Conservation (phyloP, 2,888 invertebrate species). For the Drosophila percnosoma region DNA sequence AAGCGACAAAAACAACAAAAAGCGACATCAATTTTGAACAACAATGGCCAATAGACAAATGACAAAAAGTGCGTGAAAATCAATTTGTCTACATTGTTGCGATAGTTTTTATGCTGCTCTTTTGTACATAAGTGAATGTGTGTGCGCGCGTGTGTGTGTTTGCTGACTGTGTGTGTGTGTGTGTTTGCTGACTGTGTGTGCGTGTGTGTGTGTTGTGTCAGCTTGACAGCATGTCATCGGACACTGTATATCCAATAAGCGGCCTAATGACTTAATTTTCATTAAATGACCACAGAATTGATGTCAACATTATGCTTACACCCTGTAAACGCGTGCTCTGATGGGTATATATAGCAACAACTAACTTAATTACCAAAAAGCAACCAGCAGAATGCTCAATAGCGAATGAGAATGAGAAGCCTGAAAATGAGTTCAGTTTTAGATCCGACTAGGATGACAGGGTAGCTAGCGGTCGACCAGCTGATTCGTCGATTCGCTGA, state of each 20-base stretch:
- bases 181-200: slow-evolving; percentile 2
- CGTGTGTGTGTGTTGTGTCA: slow-evolving; percentile 16
- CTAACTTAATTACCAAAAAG: neutral
- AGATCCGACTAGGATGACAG: neutral
- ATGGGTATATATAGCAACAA: neutral
- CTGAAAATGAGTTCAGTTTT: neutral
- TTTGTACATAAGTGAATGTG: slow-evolving; percentile 9
- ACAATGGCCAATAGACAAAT: slow-evolving; percentile 38
- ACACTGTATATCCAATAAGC: slow-evolving; percentile 18
- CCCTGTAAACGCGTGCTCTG: neutral
- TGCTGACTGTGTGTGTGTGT: slow-evolving; percentile 5
- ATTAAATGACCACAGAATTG: slow-evolving; percentile 65
- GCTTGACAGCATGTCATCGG: slow-evolving; percentile 35
- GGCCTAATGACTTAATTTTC: slow-evolving; percentile 67
- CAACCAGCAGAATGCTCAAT: neutral
- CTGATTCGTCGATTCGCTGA: neutral
- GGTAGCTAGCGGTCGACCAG: neutral
- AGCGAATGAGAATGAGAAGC: neutral
- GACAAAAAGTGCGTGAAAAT: slow-evolving; percentile 62
- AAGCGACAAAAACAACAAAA: slow-evolving; percentile 7
- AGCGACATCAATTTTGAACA: slow-evolving; percentile 34
- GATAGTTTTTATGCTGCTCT: slow-evolving; percentile 51
- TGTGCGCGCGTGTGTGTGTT: slow-evolving; percentile 5
- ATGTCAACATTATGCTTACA: slow-evolving; percentile 55
- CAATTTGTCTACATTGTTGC: slow-evolving; percentile 55